Percentiles rank a stretch among this genome's conserved stretches.
phyloP scores from a whole-genome alignment of 2,797 vertebrate genomes.

The Microchirus variegatus region DNA sequence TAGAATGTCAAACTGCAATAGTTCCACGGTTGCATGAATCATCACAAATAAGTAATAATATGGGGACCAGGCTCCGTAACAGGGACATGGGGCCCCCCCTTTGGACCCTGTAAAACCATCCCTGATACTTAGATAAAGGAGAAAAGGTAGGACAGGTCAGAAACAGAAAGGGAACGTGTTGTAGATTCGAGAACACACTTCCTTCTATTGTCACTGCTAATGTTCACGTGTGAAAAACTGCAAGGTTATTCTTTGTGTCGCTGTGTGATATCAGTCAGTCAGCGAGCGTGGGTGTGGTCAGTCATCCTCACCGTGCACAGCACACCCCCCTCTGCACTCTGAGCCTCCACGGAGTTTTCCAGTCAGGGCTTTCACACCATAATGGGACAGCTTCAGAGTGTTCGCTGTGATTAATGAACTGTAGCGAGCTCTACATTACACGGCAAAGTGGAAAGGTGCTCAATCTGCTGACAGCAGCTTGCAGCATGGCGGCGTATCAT shows the following conservation, averaged over 20 bases:
- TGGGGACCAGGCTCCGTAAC: no score
- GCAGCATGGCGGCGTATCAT: not conserved
- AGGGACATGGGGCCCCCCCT: no score
- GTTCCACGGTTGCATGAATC: no score
- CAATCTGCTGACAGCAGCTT: not conserved
- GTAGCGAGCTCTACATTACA: not conserved
- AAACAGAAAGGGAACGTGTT: not conserved
- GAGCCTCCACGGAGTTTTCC: not conserved
- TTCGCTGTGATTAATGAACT: not conserved
- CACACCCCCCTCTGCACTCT: not conserved
- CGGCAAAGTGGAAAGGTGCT: not conserved
- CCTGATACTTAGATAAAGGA: no score
- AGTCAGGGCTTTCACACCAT: not conserved
- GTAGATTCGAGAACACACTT: not conserved
- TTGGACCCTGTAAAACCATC: no score
- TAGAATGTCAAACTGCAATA: no score
- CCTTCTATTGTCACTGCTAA: slow-evolving; percentile 23
- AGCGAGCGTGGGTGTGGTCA: not conserved
- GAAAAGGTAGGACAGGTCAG: not conserved
- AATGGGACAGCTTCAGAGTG: not conserved
- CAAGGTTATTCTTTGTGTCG: not conserved
- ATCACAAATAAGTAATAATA: no score
- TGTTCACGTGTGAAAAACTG: not conserved
- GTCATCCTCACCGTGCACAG: not conserved
- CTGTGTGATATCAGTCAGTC: not conserved